A percentile compares a stretch with the other conserved stretches of the same genome.
These are phyloP conservation scores for Elachura formosa DNA, from an alignment of 2,113 vertebrate species.

Conservation along the genomic window DNA sequence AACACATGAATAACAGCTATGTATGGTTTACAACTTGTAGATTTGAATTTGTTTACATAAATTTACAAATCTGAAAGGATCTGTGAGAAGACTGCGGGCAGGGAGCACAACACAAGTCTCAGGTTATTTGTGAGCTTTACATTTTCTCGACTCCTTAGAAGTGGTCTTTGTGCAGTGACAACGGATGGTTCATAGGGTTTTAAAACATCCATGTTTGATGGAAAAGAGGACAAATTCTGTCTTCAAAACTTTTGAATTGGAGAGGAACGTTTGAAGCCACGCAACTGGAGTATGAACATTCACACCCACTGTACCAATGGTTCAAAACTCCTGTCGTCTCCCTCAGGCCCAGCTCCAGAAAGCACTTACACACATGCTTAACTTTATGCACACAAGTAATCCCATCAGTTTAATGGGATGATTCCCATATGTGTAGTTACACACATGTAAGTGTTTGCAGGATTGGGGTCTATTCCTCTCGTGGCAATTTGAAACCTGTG, in stretches of 20 bases:
- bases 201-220: not conserved
- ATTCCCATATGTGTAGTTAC: conserved; percentile 52
- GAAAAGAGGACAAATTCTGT: not conserved
- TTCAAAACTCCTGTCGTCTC: not conserved
- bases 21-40: not conserved
- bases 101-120: not conserved
- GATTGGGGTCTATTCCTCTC: not conserved
- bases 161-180: not conserved
- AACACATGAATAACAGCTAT: not conserved
- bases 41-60: not conserved
- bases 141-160: not conserved
- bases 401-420: conserved; percentile 55
- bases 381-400: conserved; percentile 56
- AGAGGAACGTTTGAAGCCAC: not conserved
- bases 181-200: not conserved
- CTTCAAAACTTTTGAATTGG: not conserved
- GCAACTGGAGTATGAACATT: not conserved
- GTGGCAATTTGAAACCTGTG: not conserved
- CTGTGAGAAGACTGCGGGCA: not conserved
- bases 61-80: not conserved
- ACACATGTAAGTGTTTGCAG: conserved; percentile 22
- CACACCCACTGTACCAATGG: not conserved
- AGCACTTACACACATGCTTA: conserved; percentile 46
- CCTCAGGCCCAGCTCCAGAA: conserved; percentile 33
- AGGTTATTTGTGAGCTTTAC: not conserved